phyloP scores from a whole-genome alignment of 64 coral and sea anemone species.

The Dendrophyllia cribrosa region DNA sequence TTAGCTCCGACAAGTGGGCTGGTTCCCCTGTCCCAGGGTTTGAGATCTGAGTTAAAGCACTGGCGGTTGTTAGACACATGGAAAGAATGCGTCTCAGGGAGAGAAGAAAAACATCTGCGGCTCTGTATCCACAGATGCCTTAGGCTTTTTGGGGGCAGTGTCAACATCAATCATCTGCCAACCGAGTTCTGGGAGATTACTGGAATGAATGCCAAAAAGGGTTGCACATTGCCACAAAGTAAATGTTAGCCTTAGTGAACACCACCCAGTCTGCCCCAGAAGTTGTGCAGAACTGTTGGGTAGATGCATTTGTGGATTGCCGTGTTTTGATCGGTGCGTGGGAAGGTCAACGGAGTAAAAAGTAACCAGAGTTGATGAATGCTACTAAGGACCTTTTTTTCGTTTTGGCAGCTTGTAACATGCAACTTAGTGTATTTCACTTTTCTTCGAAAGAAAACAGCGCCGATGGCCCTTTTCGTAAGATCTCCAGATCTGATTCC shows the following conservation, averaged over 20 bases:
- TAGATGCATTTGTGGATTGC: conserved; percentile 15
- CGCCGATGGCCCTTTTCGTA: background rate
- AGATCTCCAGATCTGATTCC: background rate
- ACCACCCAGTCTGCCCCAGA: background rate
- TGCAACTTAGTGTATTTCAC: background rate
- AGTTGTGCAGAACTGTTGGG: conserved; percentile 10
- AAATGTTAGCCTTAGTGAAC: conserved; percentile 35
- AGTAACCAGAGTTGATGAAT: background rate
- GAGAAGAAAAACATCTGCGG: background rate
- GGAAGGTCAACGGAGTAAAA: conserved; percentile 22
- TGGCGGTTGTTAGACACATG: conserved; percentile 8
- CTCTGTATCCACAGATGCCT: conserved; percentile 16
- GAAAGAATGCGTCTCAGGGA: background rate
- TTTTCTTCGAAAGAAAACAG: conserved; percentile 1
- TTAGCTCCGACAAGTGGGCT: background rate
- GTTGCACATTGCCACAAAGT: conserved; percentile 29
- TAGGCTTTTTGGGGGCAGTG: background rate
- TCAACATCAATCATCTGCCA: background rate
- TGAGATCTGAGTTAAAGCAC: background rate
- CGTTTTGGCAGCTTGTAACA: background rate
- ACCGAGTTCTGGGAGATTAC: background rate
- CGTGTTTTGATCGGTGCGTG: conserved; percentile 9
- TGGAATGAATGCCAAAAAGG: background rate
- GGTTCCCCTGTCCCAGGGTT: conserved; percentile 5
- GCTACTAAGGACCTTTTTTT: conserved; percentile 15